These are phyloP conservation scores for Neodontobutis hainanensis DNA, from an alignment of 2,113 vertebrate genomes.

Conservation along the genomic window DNA sequence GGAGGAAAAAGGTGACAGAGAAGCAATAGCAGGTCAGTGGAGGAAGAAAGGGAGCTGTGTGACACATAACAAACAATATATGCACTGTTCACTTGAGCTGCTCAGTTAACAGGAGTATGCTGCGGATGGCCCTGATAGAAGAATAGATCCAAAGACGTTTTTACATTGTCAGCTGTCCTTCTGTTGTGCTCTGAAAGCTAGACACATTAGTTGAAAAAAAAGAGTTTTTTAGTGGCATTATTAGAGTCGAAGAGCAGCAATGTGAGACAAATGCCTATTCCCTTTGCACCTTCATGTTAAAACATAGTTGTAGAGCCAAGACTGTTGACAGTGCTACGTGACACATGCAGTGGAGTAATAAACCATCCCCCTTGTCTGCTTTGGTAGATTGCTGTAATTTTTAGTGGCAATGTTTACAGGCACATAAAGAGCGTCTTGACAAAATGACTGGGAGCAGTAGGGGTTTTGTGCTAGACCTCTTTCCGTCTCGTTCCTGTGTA, in stretches of 20 bases:
- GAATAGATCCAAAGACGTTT: too few relatives aligned
- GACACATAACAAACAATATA: not conserved
- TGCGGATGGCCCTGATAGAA: too few relatives aligned
- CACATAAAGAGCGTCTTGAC: conserved; percentile 11
- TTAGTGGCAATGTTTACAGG: conserved; percentile 4
- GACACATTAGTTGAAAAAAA: too few relatives aligned
- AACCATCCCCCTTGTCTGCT: not conserved
- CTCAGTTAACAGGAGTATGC: too few relatives aligned
- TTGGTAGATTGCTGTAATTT: not conserved
- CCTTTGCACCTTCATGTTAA: too few relatives aligned
- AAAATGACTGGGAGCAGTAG: conserved; percentile 26
- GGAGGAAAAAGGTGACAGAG: conserved; percentile 3
- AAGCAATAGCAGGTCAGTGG: conserved; percentile 11
- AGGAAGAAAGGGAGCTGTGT: conserved; percentile 4
- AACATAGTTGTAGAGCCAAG: not conserved
- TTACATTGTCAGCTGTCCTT: too few relatives aligned
- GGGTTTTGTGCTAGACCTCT: not conserved
- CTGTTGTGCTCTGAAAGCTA: too few relatives aligned
- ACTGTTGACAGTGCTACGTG: too few relatives aligned
- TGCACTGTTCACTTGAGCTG: not conserved
- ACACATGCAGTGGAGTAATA: not conserved
- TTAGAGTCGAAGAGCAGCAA: too few relatives aligned
- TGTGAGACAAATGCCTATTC: too few relatives aligned
- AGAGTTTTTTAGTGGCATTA: too few relatives aligned
- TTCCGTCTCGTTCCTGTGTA: conserved; percentile 16